Evolutionary conservation across 2,888 invertebrate species (phyloP), one percentile per base, ranked within the genome.

Genomic region (Sarcophaga carnaria): DNA sequence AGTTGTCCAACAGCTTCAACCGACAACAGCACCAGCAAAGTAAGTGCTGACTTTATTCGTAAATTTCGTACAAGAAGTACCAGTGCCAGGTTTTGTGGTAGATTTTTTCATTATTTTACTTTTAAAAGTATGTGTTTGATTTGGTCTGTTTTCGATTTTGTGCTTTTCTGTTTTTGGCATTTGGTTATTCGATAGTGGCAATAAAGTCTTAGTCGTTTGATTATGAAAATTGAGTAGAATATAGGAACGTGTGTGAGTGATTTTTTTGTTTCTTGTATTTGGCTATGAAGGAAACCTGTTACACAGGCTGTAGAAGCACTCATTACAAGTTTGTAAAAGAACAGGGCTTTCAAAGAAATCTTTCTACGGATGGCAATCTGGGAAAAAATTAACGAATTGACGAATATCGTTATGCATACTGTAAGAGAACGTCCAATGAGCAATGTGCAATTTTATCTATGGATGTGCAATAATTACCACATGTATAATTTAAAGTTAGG

Each of bases 271-370:
- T 54, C 67, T 5, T 79, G 17, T 79, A 74, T 45, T n/a, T 59
- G 69, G 45, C 66, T 74, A 12, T 17, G 25, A 81, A 83, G 82
- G 76, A 85, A 85, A 87, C 86, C 83, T 85, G 86, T 92, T 92
- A 91, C 91, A 92, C 91, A 88, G 86, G 90, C 78, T 84, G 76
- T 84, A 80, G 81, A 84, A 87, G 76, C 47, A 67, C 84, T 87
- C 87, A 87, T 87, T 87, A 84, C 84, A 87, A 79, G 84, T 87
- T 82, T 78, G 80, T 80, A 77, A 54, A 54, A 69, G 47, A 62
- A 20, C 76, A 85, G 84, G 6, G 37, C 66, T 72, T 72, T 71
- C 27, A 80, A 75, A 49, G 64, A 81, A n/a, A 10, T 2, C 27
- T 37, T 37, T 37, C 37, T 37, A 37, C 37, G 37, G 37, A 37